phyloP scores from a whole-genome alignment of 2,888 invertebrate species.

The Apomyelois bistriatella region DNA sequence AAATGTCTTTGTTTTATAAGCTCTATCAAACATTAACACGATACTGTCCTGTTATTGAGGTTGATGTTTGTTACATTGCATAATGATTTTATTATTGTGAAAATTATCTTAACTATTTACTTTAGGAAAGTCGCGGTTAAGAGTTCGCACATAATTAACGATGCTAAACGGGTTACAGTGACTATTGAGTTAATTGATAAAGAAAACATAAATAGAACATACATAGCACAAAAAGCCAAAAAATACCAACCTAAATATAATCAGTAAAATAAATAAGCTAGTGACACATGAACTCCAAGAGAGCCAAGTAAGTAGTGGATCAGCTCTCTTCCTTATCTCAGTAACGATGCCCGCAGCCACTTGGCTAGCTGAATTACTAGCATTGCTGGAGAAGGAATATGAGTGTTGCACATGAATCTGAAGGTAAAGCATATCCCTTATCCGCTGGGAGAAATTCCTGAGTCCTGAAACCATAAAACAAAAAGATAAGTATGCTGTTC shows the following conservation, averaged over 20 bases:
- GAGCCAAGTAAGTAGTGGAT: conserved; percentile 79
- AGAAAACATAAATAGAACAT: too few relatives aligned
- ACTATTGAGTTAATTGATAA: too few relatives aligned
- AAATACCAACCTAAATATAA: conserved; percentile 77
- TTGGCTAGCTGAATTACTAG: conserved; percentile 48
- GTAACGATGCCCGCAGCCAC: conserved; percentile 81
- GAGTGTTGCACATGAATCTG: conserved; percentile 49
- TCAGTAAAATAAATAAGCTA: conserved; percentile 81
- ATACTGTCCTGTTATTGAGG: too few relatives aligned
- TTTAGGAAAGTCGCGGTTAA: too few relatives aligned
- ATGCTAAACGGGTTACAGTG: too few relatives aligned
- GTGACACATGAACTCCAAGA: conserved; percentile 83
- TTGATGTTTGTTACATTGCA: too few relatives aligned
- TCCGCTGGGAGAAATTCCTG: conserved; percentile 39
- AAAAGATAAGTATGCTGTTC: not conserved
- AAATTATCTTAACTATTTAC: too few relatives aligned
- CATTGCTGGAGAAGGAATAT: conserved; percentile 50
- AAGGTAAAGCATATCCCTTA: conserved; percentile 43
- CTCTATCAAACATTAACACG: too few relatives aligned
- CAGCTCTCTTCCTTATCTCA: conserved; percentile 81
- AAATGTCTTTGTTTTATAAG: too few relatives aligned
- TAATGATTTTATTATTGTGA: too few relatives aligned
- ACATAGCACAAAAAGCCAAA: not conserved
- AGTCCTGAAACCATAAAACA: conserved; percentile 41
- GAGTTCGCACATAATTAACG: too few relatives aligned